These are phyloP conservation scores for Gonatopus flavifemur DNA, from an alignment of 1,140 invertebrate genomes.

Conservation along the genomic window DNA sequence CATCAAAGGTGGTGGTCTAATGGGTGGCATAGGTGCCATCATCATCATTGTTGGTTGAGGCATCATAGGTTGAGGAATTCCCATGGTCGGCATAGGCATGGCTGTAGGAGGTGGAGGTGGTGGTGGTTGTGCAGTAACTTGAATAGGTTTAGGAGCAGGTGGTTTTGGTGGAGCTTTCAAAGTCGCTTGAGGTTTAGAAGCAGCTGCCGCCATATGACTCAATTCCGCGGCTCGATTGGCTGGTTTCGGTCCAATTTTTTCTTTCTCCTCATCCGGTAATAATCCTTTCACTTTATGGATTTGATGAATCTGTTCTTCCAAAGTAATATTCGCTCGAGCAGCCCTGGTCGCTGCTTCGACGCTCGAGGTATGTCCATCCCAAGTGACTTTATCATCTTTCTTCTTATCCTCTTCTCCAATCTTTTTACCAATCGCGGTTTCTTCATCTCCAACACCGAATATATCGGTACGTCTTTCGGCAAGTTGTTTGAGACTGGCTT, in stretches of 20 bases:
- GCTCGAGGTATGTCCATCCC: constrained; percentile 97
- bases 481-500: constrained; percentile 91
- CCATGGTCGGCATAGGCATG: constrained; percentile 57
- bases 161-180: constrained; percentile 55
- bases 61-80: constrained; percentile 62
- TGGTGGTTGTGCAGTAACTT: constrained; percentile 44
- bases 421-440: constrained; percentile 99
- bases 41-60: constrained; percentile 67
- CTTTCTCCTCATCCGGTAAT: constrained; percentile 91
- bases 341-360: constrained; percentile 89
- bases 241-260: constrained; percentile 85
- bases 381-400: constrained; percentile 89
- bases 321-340: constrained; percentile 91
- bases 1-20: constrained; percentile 66
- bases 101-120: constrained; percentile 53
- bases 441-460: constrained; percentile 97
- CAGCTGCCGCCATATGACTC: constrained; percentile 51
- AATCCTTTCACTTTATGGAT: constrained; percentile 95
- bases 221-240: constrained; percentile 56
- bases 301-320: constrained; percentile 96
- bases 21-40: constrained; percentile 67
- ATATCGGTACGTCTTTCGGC: constrained; percentile 99
- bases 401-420: constrained; percentile 93
- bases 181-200: constrained; percentile 57
- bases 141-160: constrained; percentile 48